A percentile compares a stretch with the other conserved stretches of the same genome.
phyloP scores from a whole-genome alignment of 2,113 vertebrate genomes.

The Chiloscyllium plagiosum region DNA sequence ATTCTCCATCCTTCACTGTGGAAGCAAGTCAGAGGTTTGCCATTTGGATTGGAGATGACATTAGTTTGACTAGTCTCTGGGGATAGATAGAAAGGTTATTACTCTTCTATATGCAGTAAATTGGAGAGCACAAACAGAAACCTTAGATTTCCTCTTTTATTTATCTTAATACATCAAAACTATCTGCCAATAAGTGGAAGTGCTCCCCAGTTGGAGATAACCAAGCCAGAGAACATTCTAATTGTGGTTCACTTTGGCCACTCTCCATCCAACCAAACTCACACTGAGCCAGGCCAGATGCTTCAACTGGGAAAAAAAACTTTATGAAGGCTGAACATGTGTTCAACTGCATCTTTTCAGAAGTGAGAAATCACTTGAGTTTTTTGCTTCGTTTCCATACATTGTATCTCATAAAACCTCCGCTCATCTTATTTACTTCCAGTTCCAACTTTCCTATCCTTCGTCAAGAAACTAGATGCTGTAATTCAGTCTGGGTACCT shows the following conservation, averaged over 20 bases:
- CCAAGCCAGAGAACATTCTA: not conserved
- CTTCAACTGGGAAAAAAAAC: not conserved
- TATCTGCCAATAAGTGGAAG: not conserved
- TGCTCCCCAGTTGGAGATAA: not conserved
- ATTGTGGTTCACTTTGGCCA: not conserved
- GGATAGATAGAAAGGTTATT: not conserved
- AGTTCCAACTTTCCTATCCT: no score
- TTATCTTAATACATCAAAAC: not conserved
- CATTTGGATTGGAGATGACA: not conserved
- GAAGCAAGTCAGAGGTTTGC: not conserved
- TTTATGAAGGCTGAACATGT: not conserved
- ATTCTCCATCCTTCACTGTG: not conserved
- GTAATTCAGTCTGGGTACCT: no score
- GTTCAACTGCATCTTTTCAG: not conserved
- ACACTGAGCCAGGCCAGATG: not conserved
- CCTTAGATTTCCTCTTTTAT: not conserved
- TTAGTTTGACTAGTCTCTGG: not conserved
- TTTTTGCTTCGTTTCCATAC: not conserved
- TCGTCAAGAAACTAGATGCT: no score
- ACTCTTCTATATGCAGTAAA: not conserved
- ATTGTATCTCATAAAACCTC: no score
- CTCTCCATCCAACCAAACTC: not conserved
- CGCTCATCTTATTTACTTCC: no score
- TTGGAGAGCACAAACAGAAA: not conserved
- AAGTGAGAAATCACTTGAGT: not conserved